Conservation (phyloP, 2,888 invertebrate genomes). For the Mactromeris polynyma region DNA sequence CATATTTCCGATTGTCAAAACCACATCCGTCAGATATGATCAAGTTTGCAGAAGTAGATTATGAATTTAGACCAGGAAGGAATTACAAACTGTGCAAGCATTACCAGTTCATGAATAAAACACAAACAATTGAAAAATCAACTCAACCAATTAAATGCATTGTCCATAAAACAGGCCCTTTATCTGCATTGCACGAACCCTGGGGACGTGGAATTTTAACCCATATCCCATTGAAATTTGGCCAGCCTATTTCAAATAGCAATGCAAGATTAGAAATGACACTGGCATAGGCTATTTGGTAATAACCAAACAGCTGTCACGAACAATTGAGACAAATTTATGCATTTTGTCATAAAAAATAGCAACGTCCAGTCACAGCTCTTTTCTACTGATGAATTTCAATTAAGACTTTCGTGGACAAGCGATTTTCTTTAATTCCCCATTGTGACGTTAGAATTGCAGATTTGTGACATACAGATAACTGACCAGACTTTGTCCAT, state of each 20-base stretch:
- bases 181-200: not conserved
- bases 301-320: constrained; percentile 41
- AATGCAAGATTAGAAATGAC: constrained; percentile 32
- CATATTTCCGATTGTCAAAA: not conserved
- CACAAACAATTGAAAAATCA: constrained; percentile 12
- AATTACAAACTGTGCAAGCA: not conserved
- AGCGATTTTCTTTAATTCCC: constrained; percentile 54
- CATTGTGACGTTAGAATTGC: constrained; percentile 51
- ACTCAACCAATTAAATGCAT: not conserved
- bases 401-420: constrained; percentile 44
- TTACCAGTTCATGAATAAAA: constrained; percentile 16
- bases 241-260: constrained; percentile 33
- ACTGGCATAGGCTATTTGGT: constrained; percentile 24
- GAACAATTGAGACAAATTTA: constrained; percentile 43
- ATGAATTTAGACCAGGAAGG: not conserved
- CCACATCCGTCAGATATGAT: not conserved
- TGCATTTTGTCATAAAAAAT: constrained; percentile 46
- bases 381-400: constrained; percentile 54
- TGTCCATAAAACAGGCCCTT: not conserved
- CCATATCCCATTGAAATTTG: constrained; percentile 36
- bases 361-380: constrained; percentile 38
- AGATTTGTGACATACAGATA: constrained; percentile 35
- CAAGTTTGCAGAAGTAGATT: not conserved
- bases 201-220: constrained; percentile 18
- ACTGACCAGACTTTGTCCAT: constrained; percentile 13